phyloP scores from a whole-genome alignment of 1,140 invertebrate species.

The Drosophila lacertosa region DNA sequence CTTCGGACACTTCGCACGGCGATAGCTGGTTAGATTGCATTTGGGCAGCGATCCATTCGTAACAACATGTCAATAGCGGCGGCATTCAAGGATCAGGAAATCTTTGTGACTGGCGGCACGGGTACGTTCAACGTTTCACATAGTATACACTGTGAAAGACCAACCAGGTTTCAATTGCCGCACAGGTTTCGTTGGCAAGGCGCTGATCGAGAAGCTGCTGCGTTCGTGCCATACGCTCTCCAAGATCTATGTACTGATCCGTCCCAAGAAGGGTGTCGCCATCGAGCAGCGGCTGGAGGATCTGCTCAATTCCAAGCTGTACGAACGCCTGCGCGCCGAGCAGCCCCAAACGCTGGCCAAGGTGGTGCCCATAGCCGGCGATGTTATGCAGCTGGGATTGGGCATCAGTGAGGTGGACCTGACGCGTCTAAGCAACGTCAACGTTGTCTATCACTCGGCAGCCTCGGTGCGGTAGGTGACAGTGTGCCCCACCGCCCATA shows the following conservation, averaged over 20 bases:
- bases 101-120: constrained; percentile 90
- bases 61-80: constrained; percentile 82
- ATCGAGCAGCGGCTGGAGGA: constrained; percentile 87
- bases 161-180: background rate
- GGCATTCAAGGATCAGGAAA: constrained; percentile 86
- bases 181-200: constrained; percentile 93
- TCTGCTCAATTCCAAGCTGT: constrained; percentile 85
- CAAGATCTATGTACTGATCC: constrained; percentile 91
- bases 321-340: constrained; percentile 84
- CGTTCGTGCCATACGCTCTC: constrained; percentile 88
- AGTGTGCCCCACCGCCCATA: too few species aligned
- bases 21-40: constrained; percentile 3
- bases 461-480: constrained; percentile 89
- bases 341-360: constrained; percentile 87
- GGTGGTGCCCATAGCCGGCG: constrained; percentile 91
- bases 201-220: constrained; percentile 94
- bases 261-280: constrained; percentile 90
- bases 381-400: constrained; percentile 88
- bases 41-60: constrained; percentile 37
- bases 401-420: constrained; percentile 84
- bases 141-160: background rate
- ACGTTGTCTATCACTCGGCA: constrained; percentile 96
- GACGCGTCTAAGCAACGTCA: constrained; percentile 86
- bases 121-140: constrained; percentile 83
- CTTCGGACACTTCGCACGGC: background rate